Conservation (phyloP, 2,113 vertebrate species). For the Mionectes macconnelli region DNA sequence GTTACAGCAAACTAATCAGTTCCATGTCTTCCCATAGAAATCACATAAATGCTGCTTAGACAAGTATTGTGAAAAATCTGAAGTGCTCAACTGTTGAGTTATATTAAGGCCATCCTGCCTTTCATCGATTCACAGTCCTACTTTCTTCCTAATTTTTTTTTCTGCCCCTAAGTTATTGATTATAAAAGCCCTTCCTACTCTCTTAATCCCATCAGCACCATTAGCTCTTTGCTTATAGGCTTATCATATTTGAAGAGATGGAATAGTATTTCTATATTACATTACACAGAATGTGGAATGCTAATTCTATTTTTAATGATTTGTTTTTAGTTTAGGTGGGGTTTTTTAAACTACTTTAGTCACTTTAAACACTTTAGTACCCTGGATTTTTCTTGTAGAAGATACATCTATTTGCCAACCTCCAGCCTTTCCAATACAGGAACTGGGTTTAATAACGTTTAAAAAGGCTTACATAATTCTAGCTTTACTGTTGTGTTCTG, state of each 20-base stretch:
- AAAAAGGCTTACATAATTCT: not conserved
- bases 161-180: conserved; percentile 30
- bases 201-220: conserved; percentile 33
- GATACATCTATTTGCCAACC: not conserved
- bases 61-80: not conserved
- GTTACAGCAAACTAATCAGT: not conserved
- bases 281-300: not conserved
- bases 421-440: not conserved
- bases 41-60: not conserved
- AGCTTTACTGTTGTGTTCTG: not conserved
- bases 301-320: conserved; percentile 38
- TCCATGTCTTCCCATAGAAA: not conserved
- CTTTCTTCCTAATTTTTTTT: not conserved
- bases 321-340: not conserved
- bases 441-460: not conserved
- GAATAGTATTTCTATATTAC: not conserved
- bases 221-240: conserved; percentile 27
- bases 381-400: not conserved
- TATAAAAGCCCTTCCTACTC: not conserved
- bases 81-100: not conserved
- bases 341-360: not conserved
- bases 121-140: not conserved
- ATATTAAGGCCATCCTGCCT: not conserved
- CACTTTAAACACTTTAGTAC: not conserved
- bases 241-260: not conserved